A percentile compares a stretch with the other conserved stretches of the same genome.
These are phyloP conservation scores for Adoxophyes honmai DNA, from an alignment of 1,140 invertebrate species.

Conservation along the genomic window DNA sequence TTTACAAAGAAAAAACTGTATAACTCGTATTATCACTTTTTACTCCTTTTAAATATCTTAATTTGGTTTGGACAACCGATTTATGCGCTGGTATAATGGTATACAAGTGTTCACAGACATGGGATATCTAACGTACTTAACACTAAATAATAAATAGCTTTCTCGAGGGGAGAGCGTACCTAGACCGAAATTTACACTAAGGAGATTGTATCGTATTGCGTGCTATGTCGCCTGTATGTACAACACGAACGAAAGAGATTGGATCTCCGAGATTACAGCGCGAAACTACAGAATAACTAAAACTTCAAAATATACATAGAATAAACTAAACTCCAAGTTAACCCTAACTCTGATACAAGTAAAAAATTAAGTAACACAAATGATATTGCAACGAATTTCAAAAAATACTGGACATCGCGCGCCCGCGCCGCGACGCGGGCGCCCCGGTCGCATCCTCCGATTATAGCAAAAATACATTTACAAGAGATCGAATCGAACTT, in stretches of 20 bases:
- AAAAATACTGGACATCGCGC: constrained; percentile 46
- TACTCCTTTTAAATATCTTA: constrained; percentile 49
- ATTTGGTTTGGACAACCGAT: constrained; percentile 51
- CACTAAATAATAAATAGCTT: constrained; percentile 76
- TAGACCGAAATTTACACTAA: constrained; percentile 72
- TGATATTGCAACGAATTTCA: constrained; percentile 65
- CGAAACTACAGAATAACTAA: constrained; percentile 49
- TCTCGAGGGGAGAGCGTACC: constrained; percentile 53
- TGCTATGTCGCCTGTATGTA: constrained; percentile 56
- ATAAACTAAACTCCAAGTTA: constrained; percentile 51
- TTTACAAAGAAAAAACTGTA: constrained; percentile 66
- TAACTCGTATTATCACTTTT: constrained; percentile 60
- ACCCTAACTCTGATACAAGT: constrained; percentile 68
- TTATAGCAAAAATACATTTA: constrained; percentile 74
- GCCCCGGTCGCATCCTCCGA: constrained; percentile 21
- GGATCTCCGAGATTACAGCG: constrained; percentile 70
- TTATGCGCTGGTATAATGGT: constrained; percentile 63
- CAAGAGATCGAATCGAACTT: constrained; percentile 74
- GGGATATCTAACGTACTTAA: constrained; percentile 63
- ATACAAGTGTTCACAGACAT: constrained; percentile 72
- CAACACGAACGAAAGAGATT: constrained; percentile 64
- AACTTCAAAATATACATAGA: constrained; percentile 72
- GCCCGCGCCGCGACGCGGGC: constrained; percentile 24
- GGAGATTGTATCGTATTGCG: constrained; percentile 65
- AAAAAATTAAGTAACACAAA: constrained; percentile 65